These are phyloP conservation scores for Microctenopoma lineatum DNA, from an alignment of 2,797 vertebrate genomes.

Conservation along the genomic window DNA sequence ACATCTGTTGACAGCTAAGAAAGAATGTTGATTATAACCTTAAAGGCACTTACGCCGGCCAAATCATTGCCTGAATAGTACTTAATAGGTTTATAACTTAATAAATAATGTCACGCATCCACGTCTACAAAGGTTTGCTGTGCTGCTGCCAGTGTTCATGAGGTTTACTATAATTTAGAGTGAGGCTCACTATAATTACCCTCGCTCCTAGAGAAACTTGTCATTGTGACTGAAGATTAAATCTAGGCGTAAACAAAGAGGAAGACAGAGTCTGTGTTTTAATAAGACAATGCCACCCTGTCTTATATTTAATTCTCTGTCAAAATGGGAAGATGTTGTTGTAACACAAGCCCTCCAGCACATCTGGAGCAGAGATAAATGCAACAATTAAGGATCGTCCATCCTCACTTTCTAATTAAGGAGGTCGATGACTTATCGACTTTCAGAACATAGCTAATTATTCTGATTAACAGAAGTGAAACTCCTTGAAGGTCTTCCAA, in stretches of 20 bases:
- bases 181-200: conserved; percentile 60
- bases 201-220: conserved; percentile 41
- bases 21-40: conserved; percentile 57
- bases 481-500: conserved; percentile 17
- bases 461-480: conserved; percentile 39
- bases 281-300: conserved; percentile 32
- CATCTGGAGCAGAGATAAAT: conserved; percentile 59
- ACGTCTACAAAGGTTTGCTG: conserved; percentile 48
- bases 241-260: conserved; percentile 56
- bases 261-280: conserved; percentile 51
- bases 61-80: conserved; percentile 51
- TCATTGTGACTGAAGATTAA: conserved; percentile 57
- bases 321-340: conserved; percentile 31
- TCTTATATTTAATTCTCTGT: conserved; percentile 28
- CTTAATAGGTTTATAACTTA: conserved; percentile 66
- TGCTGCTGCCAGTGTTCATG: conserved; percentile 37
- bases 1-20: conserved; percentile 46
- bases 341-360: conserved; percentile 27
- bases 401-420: conserved; percentile 60
- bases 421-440: conserved; percentile 46
- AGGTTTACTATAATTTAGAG: conserved; percentile 59
- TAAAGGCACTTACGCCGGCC: conserved; percentile 39
- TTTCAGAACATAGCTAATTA: conserved; percentile 43
- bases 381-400: conserved; percentile 52
- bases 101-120: conserved; percentile 57